Evolutionary conservation across 2,888 invertebrate species (phyloP), one percentile per base, ranked within the genome.

Genomic region (Bimastos eiseni): DNA sequence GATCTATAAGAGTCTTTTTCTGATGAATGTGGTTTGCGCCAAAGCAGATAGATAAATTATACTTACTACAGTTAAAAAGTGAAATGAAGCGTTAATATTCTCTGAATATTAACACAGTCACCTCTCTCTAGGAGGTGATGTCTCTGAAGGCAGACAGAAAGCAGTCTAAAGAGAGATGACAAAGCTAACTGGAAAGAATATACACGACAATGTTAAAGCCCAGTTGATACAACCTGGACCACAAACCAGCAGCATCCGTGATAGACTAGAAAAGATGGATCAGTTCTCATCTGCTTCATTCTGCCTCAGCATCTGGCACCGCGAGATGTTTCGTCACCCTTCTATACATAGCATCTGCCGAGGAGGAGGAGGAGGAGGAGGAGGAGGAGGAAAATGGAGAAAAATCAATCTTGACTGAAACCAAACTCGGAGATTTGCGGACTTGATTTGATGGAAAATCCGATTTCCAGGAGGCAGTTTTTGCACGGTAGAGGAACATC

Each of bases 361-460:
- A n/a, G n/a, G n/a, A n/a, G 41, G 41, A 41, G 41, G 41, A 41
- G 41, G 15, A 41, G 41, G 41, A 11, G 41, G 41, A 41, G 41
- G 15, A 41, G 41, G 8, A 41, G 41, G 41, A 41, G 41, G 41
- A 41, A 11, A 15, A 41, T 15, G 41, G 41, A 41, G 41, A 55
- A 70, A 70, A 70, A n/a, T n/a, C 70, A 49, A 70, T 70, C 70
- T 70, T 30, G 24, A 49, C 24, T 49, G n/a, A 30, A 70, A 70
- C 70, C 30, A n/a, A 70, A 70, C 70, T 70, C 70, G n/a, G 70
- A 70, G 70, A 70, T n/a, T 70, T 70, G 70, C 70, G 70, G 70
- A 70, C 70, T 70, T 70, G 70, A 70, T 70, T 70, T n/a, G 70
- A 70, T 70, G n/a, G n/a, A 70, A n/a, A 70, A 70, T 11, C 70